Conservation (phyloP, 2,888 invertebrate genomes). For the Bombyx huttoni region DNA sequence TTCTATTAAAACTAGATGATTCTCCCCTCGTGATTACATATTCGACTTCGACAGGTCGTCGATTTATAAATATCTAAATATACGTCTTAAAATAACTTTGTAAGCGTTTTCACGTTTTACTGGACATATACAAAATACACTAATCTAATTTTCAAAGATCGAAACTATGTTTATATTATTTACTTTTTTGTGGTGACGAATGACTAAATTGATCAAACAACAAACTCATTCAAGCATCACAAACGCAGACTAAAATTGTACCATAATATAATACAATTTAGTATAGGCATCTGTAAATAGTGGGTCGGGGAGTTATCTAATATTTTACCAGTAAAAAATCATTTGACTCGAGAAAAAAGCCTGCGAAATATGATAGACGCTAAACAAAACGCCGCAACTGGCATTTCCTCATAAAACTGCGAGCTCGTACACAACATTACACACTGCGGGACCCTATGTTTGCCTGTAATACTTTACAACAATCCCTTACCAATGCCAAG, state of each 20-base stretch:
- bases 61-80: not conserved
- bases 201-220: not conserved
- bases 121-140: not conserved
- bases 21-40: not conserved
- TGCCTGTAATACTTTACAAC: slow-evolving; percentile 46
- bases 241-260: not conserved
- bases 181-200: too few relatives aligned
- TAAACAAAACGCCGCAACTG: slow-evolving; percentile 28
- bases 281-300: not conserved
- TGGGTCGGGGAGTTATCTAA: slow-evolving; percentile 1
- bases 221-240: not conserved
- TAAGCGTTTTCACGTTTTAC: not conserved
- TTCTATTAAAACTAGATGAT: slow-evolving; percentile 5
- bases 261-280: not conserved
- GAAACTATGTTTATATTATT: too few relatives aligned
- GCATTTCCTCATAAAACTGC: slow-evolving; percentile 39
- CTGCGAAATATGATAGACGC: slow-evolving; percentile 14
- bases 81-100: not conserved
- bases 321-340: slow-evolving; percentile 12
- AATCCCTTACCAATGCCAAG: slow-evolving; percentile 28
- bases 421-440: slow-evolving; percentile 42
- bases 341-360: slow-evolving; percentile 16
- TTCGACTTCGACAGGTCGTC: not conserved
- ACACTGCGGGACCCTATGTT: slow-evolving; percentile 43
- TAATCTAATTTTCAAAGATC: too few relatives aligned